Base-by-base conservation (phyloP, 1,140 invertebrate species). In the Anastatus disparis region DNA sequence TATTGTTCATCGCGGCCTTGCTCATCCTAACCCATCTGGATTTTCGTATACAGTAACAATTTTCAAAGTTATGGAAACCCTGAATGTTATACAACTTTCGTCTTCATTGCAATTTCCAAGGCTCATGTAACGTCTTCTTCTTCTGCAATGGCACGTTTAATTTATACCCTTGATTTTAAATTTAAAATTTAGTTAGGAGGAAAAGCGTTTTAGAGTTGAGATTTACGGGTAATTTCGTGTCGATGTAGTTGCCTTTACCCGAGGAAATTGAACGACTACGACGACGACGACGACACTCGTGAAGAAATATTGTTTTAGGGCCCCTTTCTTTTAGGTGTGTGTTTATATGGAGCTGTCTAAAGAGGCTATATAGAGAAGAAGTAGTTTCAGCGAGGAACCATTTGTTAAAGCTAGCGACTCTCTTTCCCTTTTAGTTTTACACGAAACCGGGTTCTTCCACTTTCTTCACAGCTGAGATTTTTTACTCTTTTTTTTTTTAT, bases 1-100 rank as follows among this genome's bases (percentile, higher is more conserved):
- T 68, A 74, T 72, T 59, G 71, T 72, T 56, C 56, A 72, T 77
- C 55, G 74, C 69, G 56, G 17, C 24, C 64, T 58, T n/a, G 7
- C 20, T 24, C 56, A 31, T 17, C 6, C 81, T 81, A 82, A 81
- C 81, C 79, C 81, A 81, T 82, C 66, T 76, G 75, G 56, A 22
- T 22, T 15, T 8, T 17, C 26, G 15, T 20, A 4, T 31, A 27
- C 22, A 6, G 15, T 35, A 22, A 17, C 27, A 12, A 10, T 29
- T 38, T 38, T 38, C 15, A 0, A 8, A 8, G 6, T 22, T 53
- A 29, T 29, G 4, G 17, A 27, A n/a, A n/a, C n/a, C n/a, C n/a
- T n/a, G n/a, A n/a, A n/a, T 29, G 13, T 27, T 27, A 13, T 10
- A 20, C 15, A 13, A 13, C 9, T 15, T 12, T 22, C 2, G 10